A percentile compares a stretch with the other conserved stretches of the same genome.
These are phyloP conservation scores for Empidonax alnorum DNA, from an alignment of 2,113 vertebrate genomes.

Conservation along the genomic window DNA sequence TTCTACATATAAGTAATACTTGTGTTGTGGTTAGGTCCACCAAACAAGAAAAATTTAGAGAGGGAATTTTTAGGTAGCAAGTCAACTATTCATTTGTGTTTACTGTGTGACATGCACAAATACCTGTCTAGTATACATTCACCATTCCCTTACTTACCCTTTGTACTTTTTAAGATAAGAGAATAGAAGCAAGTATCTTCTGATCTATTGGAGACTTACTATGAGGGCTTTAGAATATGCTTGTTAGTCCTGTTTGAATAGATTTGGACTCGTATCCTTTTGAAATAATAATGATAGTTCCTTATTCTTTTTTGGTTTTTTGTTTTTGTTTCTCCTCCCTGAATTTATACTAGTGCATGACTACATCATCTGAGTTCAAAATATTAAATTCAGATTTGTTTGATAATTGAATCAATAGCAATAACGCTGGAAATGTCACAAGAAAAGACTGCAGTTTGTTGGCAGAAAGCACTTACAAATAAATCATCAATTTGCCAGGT, in stretches of 20 bases:
- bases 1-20: not conserved
- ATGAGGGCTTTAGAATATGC: not conserved
- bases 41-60: not conserved
- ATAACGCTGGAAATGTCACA: constrained; percentile 32
- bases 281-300: not conserved
- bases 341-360: not conserved
- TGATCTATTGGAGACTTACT: not conserved
- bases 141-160: not conserved
- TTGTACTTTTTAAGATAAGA: not conserved
- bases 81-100: not conserved
- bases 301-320: not conserved
- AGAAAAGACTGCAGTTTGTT: constrained; percentile 13
- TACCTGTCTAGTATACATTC: not conserved
- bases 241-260: not conserved
- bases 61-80: not conserved
- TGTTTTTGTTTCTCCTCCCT: not conserved
- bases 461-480: constrained; percentile 38
- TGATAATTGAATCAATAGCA: constrained; percentile 44
- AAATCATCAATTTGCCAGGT: constrained; percentile 14
- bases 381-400: constrained; percentile 35
- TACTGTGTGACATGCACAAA: not conserved
- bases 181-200: not conserved
- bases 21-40: not conserved
- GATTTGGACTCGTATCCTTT: not conserved
- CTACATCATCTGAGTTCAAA: not conserved